Evolutionary conservation across 2,888 invertebrate species (phyloP), one percentile per base, ranked within the genome.

Genomic region (Pilophorus perplexus): DNA sequence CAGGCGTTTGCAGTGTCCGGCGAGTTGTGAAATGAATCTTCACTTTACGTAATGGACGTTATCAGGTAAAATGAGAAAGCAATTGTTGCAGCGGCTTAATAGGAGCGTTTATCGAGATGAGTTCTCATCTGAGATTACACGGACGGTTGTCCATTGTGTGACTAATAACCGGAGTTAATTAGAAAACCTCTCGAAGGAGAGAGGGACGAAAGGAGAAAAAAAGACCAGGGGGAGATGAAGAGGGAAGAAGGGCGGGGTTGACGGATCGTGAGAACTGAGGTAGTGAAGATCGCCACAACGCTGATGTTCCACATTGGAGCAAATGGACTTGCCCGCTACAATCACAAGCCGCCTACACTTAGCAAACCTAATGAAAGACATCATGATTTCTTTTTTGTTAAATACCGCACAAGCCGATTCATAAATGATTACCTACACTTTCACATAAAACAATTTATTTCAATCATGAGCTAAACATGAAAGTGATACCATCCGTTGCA

Each of bases 111-210:
- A 59, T 42, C 59, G 42, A 25, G 59, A 59, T 59, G 59, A 38
- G 59, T 59, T 59, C 59, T 59, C 42, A 42, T 59, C 59, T 25
- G 42, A 42, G 42, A 59, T 59, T 59, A 59, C 59, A 59, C 23
- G 22, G 28, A 10, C 14, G 18, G 38, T 16, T 25, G 40, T 59
- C 59, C 59, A 59, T 59, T 59, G 59, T 59, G 42, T 42, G 23
- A 42, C 40, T 59, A 59, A 59, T 59, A 42, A 59, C 40, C 23
- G 27, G 42, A 42, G 59, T 59, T 59, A 59, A 59, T 59, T 59
- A 42, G 59, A 52, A 52, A 52, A 52, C 25, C 52, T 18, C 52
- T 1, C n/a, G 28, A 10, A 28, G 16, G 28, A 52, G 1, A 25
- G 14, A 28, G 16, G 16, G 14, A 16, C 10, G 12, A 10, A 50